Evolutionary conservation across 2,113 vertebrate species (phyloP), one percentile per base, ranked within the genome.

Genomic region (Polypterus bichir): DNA sequence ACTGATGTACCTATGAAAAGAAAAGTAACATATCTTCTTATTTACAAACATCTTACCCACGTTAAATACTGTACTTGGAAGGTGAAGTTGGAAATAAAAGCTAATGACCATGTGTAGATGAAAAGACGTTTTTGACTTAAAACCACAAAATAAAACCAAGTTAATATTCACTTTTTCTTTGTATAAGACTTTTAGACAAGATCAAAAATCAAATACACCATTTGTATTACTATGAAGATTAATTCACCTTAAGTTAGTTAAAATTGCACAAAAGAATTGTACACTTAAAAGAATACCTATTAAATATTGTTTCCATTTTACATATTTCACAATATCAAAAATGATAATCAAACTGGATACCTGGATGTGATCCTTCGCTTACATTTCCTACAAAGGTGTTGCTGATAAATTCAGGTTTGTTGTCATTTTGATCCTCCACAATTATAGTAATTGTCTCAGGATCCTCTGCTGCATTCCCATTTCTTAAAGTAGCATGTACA

Each of bases 381-480:
- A 77, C 71, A 7, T 48, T 60, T 4, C 76, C 75, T 5, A 60
- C 48, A 59, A 77, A 71, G 63, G 61, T 64, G 48, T 64, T 59
- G 4, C 60, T 47, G 4, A 45, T 73, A 59, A 77, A 82, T 44
- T 57, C 6, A 5, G 77, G 77, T 5, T 47, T 3, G 11, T 80
- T 77, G 71, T 79, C 76, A 49, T 82, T 80, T 70, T 76, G 72
- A 66, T 80, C 78, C 3, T 72, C 67, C n/a, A 81, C 51, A 7
- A 71, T 74, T 54, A 81, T 74, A 3, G 70, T 59, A 27, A 81
- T 56, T 62, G 71, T 64, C 64, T 74, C 70, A 9, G 76, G 69
- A 5, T 67, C 48, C 59, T 81, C 79, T 1, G 6, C 69, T 5
- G 65, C 54, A 0, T 0, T 4, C 27, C 27, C 62, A 4, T 60